Percentiles rank a stretch among this genome's conserved stretches.
Evolutionary conservation across 2,113 vertebrate species (phyloP).

Genomic region (Lepidothrix coronata): DNA sequence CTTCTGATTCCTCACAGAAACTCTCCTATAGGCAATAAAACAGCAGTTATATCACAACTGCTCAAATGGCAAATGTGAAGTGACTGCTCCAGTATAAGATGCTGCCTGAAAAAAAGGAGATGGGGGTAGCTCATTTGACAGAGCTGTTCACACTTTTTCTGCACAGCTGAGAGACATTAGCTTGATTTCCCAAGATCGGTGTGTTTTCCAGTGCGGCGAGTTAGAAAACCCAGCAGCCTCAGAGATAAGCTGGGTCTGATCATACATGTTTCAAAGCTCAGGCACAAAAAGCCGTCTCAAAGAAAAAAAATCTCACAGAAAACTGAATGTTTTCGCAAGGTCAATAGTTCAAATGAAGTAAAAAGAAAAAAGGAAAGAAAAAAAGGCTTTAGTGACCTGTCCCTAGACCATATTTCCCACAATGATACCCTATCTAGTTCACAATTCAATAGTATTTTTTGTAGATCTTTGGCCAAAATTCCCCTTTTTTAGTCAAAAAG

Average conservation of each 20-base stretch:
- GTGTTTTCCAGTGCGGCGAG: constrained; percentile 53
- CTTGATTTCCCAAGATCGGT: constrained; percentile 69
- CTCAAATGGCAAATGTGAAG: constrained; percentile 76
- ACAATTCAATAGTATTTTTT: not conserved
- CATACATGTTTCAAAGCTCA: constrained; percentile 64
- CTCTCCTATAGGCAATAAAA: constrained; percentile 73
- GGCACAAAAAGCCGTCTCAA: constrained; percentile 46
- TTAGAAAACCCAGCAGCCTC: constrained; percentile 54
- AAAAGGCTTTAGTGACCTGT: not conserved
- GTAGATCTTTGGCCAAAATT: not conserved
- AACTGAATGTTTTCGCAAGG: constrained; percentile 51
- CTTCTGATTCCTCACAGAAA: constrained; percentile 54
- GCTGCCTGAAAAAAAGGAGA: constrained; percentile 61
- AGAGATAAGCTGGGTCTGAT: constrained; percentile 46
- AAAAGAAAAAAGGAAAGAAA: not conserved
- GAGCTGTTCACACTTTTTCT: constrained; percentile 77
- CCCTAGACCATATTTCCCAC: not conserved
- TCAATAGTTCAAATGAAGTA: constrained; percentile 63
- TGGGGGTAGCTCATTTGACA: constrained; percentile 76
- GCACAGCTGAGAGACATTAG: constrained; percentile 78
- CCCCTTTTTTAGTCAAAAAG: not conserved
- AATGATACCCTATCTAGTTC: not conserved
- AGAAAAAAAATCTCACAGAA: not conserved
- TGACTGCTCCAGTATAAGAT: constrained; percentile 70
- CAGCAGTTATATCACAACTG: constrained; percentile 61